A percentile compares a stretch with the other conserved stretches of the same genome.
Evolutionary conservation across 2,113 vertebrate species (phyloP).

Genomic region (Phylloscopus whistleri): DNA sequence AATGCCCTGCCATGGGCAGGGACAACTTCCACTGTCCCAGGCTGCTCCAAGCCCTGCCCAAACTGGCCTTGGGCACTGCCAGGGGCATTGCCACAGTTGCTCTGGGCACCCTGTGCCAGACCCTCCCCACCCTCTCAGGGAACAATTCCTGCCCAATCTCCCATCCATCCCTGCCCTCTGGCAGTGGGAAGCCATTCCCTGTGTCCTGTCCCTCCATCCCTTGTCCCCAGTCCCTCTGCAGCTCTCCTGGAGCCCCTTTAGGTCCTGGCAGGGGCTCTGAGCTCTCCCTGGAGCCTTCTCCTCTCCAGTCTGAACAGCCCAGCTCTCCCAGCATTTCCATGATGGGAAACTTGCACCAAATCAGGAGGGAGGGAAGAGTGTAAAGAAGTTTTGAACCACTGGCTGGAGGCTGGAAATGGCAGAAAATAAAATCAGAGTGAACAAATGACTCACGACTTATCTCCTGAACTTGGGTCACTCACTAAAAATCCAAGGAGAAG

Average conservation of each 20-base stretch:
- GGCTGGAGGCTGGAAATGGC: neutral
- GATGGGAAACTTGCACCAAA: neutral
- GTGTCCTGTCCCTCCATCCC: neutral
- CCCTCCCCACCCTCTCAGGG: accelerated
- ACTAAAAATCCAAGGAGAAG: neutral
- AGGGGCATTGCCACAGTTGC: neutral
- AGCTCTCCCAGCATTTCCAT: neutral
- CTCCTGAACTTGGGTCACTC: neutral
- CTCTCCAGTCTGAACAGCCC: accelerated
- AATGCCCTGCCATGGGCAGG: neutral
- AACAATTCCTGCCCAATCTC: neutral
- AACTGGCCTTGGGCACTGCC: accelerated
- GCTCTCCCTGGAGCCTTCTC: neutral
- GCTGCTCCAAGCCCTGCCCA: accelerated
- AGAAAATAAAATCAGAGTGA: neutral
- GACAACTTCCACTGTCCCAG: neutral
- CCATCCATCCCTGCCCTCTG: neutral
- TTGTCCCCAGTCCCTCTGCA: neutral
- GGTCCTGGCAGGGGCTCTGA: neutral
- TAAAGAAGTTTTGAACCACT: neutral
- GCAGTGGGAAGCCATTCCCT: neutral
- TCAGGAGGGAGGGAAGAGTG: neutral
- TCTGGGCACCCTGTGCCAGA: neutral
- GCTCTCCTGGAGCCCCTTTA: neutral
- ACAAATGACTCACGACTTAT: neutral